Percentiles rank a stretch among this genome's conserved stretches.
Conservation (phyloP, 2,888 invertebrate species). For the Nasonia oneida region DNA sequence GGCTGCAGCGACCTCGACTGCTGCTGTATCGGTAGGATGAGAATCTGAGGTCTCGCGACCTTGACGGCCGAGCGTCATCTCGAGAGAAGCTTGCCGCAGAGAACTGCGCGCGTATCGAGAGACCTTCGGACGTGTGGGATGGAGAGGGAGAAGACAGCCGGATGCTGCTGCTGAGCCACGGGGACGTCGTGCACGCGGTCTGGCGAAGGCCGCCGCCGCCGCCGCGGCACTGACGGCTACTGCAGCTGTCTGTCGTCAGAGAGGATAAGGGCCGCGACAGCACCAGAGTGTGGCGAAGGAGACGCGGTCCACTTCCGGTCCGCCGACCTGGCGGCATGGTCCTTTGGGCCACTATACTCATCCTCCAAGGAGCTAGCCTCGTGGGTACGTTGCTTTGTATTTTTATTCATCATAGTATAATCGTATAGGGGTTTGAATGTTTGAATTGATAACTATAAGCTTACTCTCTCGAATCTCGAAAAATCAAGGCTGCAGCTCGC, state of each 20-base stretch:
- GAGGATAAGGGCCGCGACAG: slow-evolving; percentile 54
- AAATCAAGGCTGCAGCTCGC: not conserved
- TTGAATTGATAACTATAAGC: too few relatives aligned
- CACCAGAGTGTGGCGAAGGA: slow-evolving; percentile 71
- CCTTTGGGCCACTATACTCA: slow-evolving; percentile 82
- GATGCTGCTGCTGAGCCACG: slow-evolving; percentile 57
- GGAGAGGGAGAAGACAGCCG: slow-evolving; percentile 32
- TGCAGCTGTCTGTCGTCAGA: too few relatives aligned
- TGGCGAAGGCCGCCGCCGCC: slow-evolving; percentile 55
- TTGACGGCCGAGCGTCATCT: too few relatives aligned
- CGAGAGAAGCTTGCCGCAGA: not conserved
- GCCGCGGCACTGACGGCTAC: slow-evolving; percentile 40
- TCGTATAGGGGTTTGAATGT: too few relatives aligned
- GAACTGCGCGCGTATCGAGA: not conserved
- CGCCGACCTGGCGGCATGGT: slow-evolving; percentile 82
- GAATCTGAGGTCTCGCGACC: not conserved
- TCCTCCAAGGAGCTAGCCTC: slow-evolving; percentile 82
- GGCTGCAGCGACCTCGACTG: not conserved
- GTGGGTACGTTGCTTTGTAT: slow-evolving; percentile 78
- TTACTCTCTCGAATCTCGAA: too few relatives aligned
- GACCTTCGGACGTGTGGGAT: not conserved
- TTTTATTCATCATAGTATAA: too few relatives aligned
- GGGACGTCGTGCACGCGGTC: slow-evolving; percentile 64
- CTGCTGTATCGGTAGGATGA: not conserved
- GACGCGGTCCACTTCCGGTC: slow-evolving; percentile 77